Evolutionary conservation across 1,140 invertebrate species (phyloP).

Genomic region (Daktulosphaira vitifoliae): DNA sequence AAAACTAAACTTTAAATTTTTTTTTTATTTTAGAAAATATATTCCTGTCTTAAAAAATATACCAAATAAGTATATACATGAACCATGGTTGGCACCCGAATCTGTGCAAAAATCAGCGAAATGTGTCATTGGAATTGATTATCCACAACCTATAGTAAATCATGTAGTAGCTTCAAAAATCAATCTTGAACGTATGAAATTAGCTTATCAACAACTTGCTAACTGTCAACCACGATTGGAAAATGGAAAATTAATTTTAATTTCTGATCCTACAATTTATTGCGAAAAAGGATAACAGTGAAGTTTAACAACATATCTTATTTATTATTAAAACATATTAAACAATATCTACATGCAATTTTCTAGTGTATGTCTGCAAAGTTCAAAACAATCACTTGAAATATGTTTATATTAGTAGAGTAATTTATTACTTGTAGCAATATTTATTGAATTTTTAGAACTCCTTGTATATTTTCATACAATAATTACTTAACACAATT

Average conservation of each 20-base stretch:
- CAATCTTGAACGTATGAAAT: slow-evolving; percentile 79
- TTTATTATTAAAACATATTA: too few species aligned
- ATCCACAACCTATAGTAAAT: slow-evolving; percentile 77
- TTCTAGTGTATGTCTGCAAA: too few species aligned
- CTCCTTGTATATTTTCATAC: too few species aligned
- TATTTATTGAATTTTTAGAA: too few species aligned
- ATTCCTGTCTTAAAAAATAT: slow-evolving; percentile 72
- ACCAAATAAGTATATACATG: slow-evolving; percentile 76
- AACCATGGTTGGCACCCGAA: slow-evolving; percentile 78
- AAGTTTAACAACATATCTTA: too few species aligned
- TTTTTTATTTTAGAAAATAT: slow-evolving; percentile 55
- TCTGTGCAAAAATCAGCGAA: slow-evolving; percentile 65
- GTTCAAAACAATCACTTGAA: too few species aligned
- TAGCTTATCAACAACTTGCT: slow-evolving; percentile 71
- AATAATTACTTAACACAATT: too few species aligned
- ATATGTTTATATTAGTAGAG: too few species aligned
- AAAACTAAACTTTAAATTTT: too few species aligned
- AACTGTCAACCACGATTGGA: slow-evolving; percentile 42
- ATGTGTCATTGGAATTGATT: slow-evolving; percentile 76
- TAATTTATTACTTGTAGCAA: too few species aligned
- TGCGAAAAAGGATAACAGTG: too few species aligned
- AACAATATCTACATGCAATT: too few species aligned
- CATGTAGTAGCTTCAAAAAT: slow-evolving; percentile 63
- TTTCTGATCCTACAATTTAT: neutral
- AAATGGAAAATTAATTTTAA: slow-evolving; percentile 26